These are phyloP conservation scores for Matsumyia berberina DNA, from an alignment of 2,888 invertebrate genomes.

Conservation along the genomic window DNA sequence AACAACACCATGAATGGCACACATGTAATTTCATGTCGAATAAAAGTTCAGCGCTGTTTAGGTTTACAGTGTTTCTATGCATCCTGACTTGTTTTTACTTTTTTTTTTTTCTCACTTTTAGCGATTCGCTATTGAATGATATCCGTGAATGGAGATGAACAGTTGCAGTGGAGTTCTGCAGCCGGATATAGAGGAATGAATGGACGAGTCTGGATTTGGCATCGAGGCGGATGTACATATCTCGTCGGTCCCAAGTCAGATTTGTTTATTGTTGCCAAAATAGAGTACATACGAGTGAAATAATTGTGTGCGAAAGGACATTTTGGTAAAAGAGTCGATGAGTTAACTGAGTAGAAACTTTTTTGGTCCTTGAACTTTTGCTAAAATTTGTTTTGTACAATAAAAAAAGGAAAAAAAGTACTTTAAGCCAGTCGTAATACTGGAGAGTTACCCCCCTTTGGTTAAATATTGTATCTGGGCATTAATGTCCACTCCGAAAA, in stretches of 20 bases:
- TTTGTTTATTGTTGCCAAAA: conserved; percentile 31
- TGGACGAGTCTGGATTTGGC: conserved; percentile 7
- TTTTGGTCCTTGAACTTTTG: not conserved
- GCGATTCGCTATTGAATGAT: conserved; percentile 25
- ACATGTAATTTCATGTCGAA: conserved; percentile 55
- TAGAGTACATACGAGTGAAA: conserved; percentile 13
- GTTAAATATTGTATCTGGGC: no score
- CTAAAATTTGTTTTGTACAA: no score
- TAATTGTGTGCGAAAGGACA: conserved; percentile 10
- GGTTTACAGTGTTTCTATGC: conserved; percentile 28
- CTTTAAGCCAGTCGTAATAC: no score
- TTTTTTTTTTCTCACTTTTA: conserved; percentile 16
- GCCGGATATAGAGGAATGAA: conserved; percentile 39
- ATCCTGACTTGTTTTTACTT: not conserved
- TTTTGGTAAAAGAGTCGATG: conserved; percentile 21
- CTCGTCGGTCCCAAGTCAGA: conserved; percentile 6
- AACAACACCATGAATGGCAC: conserved; percentile 46
- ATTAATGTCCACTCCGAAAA: no score
- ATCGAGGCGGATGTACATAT: not conserved
- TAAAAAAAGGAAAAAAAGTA: no score
- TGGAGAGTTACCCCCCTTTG: no score
- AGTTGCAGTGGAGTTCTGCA: conserved; percentile 20
- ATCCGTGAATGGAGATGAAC: conserved; percentile 26
- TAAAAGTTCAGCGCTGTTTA: conserved; percentile 51
- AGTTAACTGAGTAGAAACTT: conserved; percentile 28